Evolutionary conservation across 2,888 invertebrate genomes (phyloP), one percentile per base, ranked within the genome.

Genomic region (Polyommatus icarus): DNA sequence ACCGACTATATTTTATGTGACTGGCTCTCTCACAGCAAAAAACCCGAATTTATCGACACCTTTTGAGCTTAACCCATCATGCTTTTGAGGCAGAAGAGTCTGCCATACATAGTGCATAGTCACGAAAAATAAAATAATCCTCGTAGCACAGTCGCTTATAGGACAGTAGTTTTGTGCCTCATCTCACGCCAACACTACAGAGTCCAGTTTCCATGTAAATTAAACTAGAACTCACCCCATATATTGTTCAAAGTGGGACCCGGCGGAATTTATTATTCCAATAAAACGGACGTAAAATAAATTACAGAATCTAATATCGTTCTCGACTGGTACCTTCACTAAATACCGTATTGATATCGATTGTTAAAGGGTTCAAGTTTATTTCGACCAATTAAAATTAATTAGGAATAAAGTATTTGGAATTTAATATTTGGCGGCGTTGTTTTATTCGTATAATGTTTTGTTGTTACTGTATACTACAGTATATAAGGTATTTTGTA

Each of bases 191-290:
- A 2, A 3, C 8, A 59, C 20, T 59, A n/a, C 20, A 61, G 10
- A 61, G 61, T 61, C 61, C 61, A 24, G 61, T 59, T 8, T 59
- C 61, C 24, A 12, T 61, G 24, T 61, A 61, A 61, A 61, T 61
- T n/a, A 20, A 61, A 61, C 61, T 61, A 61, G 61, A 46, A 50
- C 24, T 73, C 50, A 50, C 50, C 50, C 73, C 40, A 73, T 72
- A 73, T 73, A 73, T 46, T 73, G 73, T 73, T 73, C 73, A 73
- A 20, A 72, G 72, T 40, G 72, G 20, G n/a, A 40, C 40, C 46
- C 73, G 50, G 73, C 24, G 12, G 46, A 73, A 73, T 73, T 73
- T 73, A 73, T 73, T 73, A 73, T 73, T 73, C 73, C 73, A 73
- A 73, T 73, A 73, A 73, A 73, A 73, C 46, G 46, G 40, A 40